Evolutionary conservation across 2,888 invertebrate genomes (phyloP), one percentile per base, ranked within the genome.

Genomic region (Graphium colonna): DNA sequence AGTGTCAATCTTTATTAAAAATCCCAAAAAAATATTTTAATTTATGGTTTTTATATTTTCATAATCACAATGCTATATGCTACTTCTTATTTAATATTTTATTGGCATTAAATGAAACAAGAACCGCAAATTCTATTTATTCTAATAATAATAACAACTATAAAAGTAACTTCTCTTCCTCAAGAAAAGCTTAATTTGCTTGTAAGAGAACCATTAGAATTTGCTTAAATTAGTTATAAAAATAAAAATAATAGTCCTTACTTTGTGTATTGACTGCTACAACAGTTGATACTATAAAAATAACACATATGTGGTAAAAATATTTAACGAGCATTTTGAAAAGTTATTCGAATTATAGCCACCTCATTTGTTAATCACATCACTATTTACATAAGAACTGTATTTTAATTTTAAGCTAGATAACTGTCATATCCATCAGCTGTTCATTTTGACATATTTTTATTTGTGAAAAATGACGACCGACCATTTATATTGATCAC

Each of bases 361-460:
- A 16, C 9, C 33, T 28, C 42, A 17, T 28, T 41, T 15, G 8
- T 50, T 31, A 21, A 46, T 45, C 46, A 47, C 33, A 47, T 42
- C 50, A 50, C 16, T 16, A 38, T 51, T 44, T 47, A 39, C 45
- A 17, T 17, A 31, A 7, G 28, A n/a, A n/a, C n/a, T 26, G 16
- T 39, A 28, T 16, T n/a, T 21, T 17, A 31, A 21, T 26, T 16
- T 16, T 17, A 21, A 9, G 42, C 26, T 46, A 41, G 48, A 17
- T 45, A 41, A 45, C 41, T 50, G 50, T 55, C 54, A 55, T 43
- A 54, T 40, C 42, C 36, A 69, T 69, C 71, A 72, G 72, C 72
- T 71, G 73, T 62, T 70, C 47, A 59, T 60, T 62, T 62, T 65
- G 61, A 63, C 64, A 66, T 57, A 31, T 56, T 33, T 33, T 52